Conservation (phyloP, 2,888 invertebrate species). For the Labia minor region DNA sequence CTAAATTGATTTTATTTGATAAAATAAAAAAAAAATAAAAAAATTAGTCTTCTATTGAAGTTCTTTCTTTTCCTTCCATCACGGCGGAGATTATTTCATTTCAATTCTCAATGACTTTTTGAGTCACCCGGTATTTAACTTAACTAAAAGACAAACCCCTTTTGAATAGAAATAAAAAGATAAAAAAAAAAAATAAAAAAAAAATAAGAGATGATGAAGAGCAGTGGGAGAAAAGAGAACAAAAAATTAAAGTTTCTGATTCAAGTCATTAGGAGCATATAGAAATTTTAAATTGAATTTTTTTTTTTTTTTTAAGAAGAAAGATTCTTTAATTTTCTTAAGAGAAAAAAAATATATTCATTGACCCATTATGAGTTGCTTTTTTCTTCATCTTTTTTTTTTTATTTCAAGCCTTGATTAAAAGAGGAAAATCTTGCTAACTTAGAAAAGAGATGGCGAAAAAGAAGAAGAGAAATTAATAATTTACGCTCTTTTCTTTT, state of each 20-base stretch:
- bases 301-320: neutral
- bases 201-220: neutral
- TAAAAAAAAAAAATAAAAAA: neutral
- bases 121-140: neutral
- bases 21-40: too few species aligned
- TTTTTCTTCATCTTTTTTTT: neutral
- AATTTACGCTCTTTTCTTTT: constrained; percentile 7
- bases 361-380: constrained; percentile 7
- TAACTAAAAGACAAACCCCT: constrained; percentile 9
- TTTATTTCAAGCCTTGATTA: constrained; percentile 1
- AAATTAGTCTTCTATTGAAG: too few species aligned
- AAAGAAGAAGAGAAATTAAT: neutral
- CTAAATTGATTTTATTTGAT: too few species aligned
- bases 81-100: too few species aligned
- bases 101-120: neutral
- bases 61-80: too few species aligned
- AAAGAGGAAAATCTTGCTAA: constrained; percentile 7
- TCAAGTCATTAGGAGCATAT: constrained; percentile 13
- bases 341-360: constrained; percentile 8
- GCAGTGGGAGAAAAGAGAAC: too few species aligned
- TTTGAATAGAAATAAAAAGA: constrained; percentile 6
- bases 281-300: constrained; percentile 13
- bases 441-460: constrained; percentile 3
- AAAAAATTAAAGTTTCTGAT: constrained; percentile 13
- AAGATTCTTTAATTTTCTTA: constrained; percentile 1